These are phyloP conservation scores for Enhydra lutris DNA, from an alignment of 2,113 vertebrate genomes.

Conservation along the genomic window DNA sequence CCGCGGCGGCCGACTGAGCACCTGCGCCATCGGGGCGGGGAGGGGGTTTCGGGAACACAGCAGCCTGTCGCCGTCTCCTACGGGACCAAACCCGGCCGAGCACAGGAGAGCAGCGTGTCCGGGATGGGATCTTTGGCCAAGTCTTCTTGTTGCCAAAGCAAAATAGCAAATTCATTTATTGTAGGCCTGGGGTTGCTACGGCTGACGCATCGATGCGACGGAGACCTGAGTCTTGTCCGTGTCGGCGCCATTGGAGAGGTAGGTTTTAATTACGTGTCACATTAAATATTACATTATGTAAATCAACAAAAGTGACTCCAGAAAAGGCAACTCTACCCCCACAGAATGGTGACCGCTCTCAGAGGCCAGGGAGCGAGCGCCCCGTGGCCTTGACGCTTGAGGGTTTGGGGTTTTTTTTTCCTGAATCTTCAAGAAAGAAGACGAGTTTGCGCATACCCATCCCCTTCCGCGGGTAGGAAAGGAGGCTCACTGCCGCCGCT, in stretches of 20 bases:
- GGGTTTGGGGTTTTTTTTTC: not conserved
- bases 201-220: rapidly evolving
- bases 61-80: not conserved
- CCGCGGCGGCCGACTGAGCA: too few species aligned
- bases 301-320: too few species aligned
- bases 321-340: not conserved
- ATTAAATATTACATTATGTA: not conserved
- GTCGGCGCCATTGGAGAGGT: not conserved
- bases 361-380: not conserved
- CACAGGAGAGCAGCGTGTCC: rapidly evolving
- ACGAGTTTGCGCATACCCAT: not conserved
- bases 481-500: not conserved
- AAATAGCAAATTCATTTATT: not conserved
- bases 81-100: not conserved
- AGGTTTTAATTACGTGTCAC: not conserved
- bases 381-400: not conserved
- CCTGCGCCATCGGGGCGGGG: too few species aligned
- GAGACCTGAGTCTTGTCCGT: too few species aligned
- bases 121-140: not conserved
- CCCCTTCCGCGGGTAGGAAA: too few species aligned
- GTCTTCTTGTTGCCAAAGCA: not conserved
- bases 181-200: rapidly evolving
- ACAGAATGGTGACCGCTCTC: not conserved
- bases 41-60: too few species aligned
- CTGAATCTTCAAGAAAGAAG: not conserved